Evolutionary conservation across 92 coral and sea anemone species (phyloP), one percentile per base, ranked within the genome.

Genomic region (Actinernus sp.): DNA sequence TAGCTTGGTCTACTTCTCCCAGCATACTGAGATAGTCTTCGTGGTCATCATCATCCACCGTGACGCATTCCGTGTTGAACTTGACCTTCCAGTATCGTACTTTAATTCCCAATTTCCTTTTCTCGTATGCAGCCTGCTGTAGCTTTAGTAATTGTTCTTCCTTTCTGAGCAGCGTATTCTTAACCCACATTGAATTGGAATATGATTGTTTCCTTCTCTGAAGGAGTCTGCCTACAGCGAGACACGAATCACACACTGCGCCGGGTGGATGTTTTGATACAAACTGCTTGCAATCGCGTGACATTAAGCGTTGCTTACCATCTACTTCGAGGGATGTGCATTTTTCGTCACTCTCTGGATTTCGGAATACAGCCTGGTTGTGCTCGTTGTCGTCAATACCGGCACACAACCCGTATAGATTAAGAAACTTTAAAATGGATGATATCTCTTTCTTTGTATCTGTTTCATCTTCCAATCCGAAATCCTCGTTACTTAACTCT

Each of bases 31-130:
- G 4, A 17, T 26, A 47, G 33, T 71, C 78, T 19, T 41, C 10
- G 18, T 58, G 41, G 58, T 71, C 78, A 4, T 71, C 71, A 0
- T 51, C 44, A 13, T 73, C 63, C 12, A 73, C n/a, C 65, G 16
- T 44, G 14, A 61, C 17, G 21, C 44, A 34, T 24, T 61, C 43
- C 11, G 20, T 2, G 2, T 24, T 6, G 17, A 73, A 73, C 36
- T 61, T 73, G 0, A 28, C 36, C 20, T 16, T 49, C 80, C 80
- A 73, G 37, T 60, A 61, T 1, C 41, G 14, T 8, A 14, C 62
- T 31, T 55, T 73, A 26, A 19, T 27, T 45, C 61, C 44, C 1
- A 55, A 50, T 6, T 49, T 61, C 34, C 20, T 73, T 32, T 22
- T 46, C 5, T 12, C 41, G 12, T 12, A 16, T 27, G 12, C 26